Evolutionary conservation across 2,113 vertebrate species (phyloP).

Genomic region (Phaetusa simplex): DNA sequence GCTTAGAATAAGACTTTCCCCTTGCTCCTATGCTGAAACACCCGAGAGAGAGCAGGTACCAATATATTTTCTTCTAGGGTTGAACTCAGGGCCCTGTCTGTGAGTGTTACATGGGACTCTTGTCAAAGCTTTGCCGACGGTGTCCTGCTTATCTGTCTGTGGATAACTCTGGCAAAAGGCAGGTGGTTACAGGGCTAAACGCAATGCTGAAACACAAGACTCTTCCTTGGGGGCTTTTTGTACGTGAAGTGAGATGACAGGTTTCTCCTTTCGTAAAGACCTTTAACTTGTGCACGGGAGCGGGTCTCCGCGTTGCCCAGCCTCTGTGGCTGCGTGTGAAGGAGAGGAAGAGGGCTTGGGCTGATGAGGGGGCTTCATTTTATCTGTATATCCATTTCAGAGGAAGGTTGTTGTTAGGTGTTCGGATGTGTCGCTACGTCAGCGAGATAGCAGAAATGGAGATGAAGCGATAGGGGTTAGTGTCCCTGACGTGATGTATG

Average conservation of each 20-base stretch:
- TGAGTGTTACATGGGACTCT: background rate
- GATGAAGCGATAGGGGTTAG: background rate
- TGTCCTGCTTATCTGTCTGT: background rate
- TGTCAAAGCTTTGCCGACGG: background rate
- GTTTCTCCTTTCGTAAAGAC: background rate
- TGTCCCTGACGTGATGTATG: background rate
- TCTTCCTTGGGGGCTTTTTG: background rate
- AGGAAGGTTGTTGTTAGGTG: background rate
- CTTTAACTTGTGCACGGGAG: background rate
- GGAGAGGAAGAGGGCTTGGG: background rate
- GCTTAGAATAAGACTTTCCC: background rate
- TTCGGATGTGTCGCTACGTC: background rate
- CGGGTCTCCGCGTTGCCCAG: accelerated
- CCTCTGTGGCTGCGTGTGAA: accelerated
- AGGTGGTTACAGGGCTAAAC: background rate
- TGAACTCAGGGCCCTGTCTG: background rate
- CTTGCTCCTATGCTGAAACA: background rate
- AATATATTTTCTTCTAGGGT: background rate
- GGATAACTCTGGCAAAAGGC: background rate
- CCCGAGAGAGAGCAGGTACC: background rate
- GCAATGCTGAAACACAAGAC: background rate
- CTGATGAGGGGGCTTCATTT: background rate
- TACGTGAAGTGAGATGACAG: accelerated
- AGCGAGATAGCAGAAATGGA: accelerated
- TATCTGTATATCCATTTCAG: background rate